These are phyloP conservation scores for Mesembrinibis cayennensis DNA, from an alignment of 2,113 vertebrate species.

Conservation along the genomic window DNA sequence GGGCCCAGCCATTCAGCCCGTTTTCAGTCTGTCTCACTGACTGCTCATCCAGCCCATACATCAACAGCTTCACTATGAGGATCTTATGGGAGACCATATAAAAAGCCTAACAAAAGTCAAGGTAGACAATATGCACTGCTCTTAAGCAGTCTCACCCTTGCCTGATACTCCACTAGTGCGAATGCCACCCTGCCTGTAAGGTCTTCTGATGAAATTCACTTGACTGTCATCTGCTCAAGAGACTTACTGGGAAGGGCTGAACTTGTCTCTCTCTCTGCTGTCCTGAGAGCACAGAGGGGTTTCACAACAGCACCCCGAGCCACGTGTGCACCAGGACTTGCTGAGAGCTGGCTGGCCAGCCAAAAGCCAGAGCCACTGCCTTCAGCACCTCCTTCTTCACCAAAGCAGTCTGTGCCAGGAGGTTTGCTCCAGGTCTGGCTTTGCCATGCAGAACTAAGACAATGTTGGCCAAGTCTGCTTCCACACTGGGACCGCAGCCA, in stretches of 20 bases:
- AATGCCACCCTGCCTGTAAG: neutral
- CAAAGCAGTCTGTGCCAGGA: neutral
- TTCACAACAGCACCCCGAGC: neutral
- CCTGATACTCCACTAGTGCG: neutral
- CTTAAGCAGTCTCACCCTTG: neutral
- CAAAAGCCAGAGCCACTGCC: neutral
- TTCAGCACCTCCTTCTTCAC: neutral
- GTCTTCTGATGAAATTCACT: neutral
- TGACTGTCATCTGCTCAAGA: neutral
- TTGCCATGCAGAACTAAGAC: neutral
- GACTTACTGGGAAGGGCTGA: neutral
- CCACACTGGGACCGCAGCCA: neutral
- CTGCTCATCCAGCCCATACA: neutral
- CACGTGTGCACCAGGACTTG: neutral
- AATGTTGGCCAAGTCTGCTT: neutral
- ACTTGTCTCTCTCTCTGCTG: neutral
- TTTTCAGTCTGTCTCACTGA: neutral
- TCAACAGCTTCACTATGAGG: neutral
- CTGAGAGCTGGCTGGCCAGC: neutral
- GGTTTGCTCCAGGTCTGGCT: neutral
- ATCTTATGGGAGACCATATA: rapidly evolving
- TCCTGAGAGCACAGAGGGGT: neutral
- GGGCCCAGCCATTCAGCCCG: neutral
- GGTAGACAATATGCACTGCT: neutral
- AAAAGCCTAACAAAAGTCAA: neutral